A percentile compares a stretch with the other conserved stretches of the same genome.
These are phyloP conservation scores for Sebastes minor DNA, from an alignment of 2,797 vertebrate genomes.

Conservation along the genomic window DNA sequence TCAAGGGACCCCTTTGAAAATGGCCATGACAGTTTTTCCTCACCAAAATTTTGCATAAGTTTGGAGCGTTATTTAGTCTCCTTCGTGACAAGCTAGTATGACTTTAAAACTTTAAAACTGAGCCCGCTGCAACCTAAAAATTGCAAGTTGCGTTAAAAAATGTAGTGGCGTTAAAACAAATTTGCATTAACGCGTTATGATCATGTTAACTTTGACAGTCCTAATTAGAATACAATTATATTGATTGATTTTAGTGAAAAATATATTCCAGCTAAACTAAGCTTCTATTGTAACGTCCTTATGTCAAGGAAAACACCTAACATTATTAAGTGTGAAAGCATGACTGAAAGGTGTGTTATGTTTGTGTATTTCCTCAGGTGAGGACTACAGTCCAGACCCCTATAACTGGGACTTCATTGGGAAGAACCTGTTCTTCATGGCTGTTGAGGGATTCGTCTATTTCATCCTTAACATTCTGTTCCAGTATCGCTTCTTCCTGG, in stretches of 20 bases:
- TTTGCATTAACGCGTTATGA: too few species aligned
- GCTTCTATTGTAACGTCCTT: neutral
- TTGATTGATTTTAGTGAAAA: neutral
- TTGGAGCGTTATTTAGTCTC: too few species aligned
- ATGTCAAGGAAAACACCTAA: neutral
- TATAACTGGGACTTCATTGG: slow-evolving; percentile 93
- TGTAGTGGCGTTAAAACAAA: too few species aligned
- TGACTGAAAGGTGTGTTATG: neutral
- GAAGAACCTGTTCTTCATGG: slow-evolving; percentile 90
- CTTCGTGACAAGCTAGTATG: too few species aligned
- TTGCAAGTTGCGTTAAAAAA: too few species aligned
- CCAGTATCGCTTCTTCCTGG: slow-evolving; percentile 87
- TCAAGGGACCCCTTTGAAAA: too few species aligned
- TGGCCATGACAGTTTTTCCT: too few species aligned
- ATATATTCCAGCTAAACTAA: neutral
- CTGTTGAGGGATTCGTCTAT: slow-evolving; percentile 87
- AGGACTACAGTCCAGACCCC: slow-evolving; percentile 86
- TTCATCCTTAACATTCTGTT: slow-evolving; percentile 89
- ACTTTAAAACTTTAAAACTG: too few species aligned
- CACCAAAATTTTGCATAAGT: too few species aligned
- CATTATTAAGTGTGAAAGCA: neutral
- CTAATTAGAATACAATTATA: neutral
- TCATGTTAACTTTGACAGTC: too few species aligned
- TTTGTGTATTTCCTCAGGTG: slow-evolving; percentile 76
- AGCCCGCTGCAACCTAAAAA: too few species aligned